A percentile compares a stretch with the other conserved stretches of the same genome.
phyloP scores from a whole-genome alignment of 2,113 vertebrate genomes.

The Eleginops maclovinus region DNA sequence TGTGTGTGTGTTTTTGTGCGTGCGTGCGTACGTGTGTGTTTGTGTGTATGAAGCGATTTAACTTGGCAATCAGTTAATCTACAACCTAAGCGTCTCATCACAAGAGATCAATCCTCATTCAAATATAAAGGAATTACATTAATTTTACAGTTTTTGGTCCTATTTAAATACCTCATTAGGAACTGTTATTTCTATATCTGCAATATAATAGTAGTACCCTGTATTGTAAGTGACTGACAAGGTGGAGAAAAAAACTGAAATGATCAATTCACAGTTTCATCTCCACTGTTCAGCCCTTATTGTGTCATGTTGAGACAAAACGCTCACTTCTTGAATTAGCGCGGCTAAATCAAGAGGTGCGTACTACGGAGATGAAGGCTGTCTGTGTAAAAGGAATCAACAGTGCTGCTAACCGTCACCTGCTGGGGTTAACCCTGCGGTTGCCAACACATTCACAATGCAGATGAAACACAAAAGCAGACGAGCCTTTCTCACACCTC shows the following conservation, averaged over 20 bases:
- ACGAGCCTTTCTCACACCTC: constrained; percentile 76
- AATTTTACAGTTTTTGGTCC: constrained; percentile 1
- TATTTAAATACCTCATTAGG: constrained; percentile 1
- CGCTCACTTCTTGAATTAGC: constrained; percentile 57
- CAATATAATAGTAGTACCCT: neutral
- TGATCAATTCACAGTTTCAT: constrained; percentile 54
- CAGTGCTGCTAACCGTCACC: constrained; percentile 76
- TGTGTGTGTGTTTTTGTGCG: constrained; percentile 25
- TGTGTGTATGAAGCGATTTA: constrained; percentile 26
- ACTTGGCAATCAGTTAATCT: constrained; percentile 44
- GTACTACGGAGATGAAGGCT: constrained; percentile 58
- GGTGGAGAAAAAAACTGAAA: neutral
- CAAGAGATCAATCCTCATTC: constrained; percentile 52
- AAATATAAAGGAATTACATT: constrained; percentile 18
- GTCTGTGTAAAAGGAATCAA: constrained; percentile 69
- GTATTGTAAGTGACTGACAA: constrained; percentile 25
- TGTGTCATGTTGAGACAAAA: constrained; percentile 60
- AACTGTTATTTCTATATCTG: constrained; percentile 1
- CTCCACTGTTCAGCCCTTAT: constrained; percentile 44
- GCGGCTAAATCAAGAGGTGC: constrained; percentile 57
- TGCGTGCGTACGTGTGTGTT: constrained; percentile 12
- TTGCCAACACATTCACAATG: constrained; percentile 68
- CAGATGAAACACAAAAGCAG: constrained; percentile 76
- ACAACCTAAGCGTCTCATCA: constrained; percentile 24
- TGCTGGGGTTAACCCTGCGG: constrained; percentile 75